Percentiles rank a stretch among this genome's conserved stretches.
phyloP scores from a whole-genome alignment of 2,797 vertebrate species.

The Paguma larvata region DNA sequence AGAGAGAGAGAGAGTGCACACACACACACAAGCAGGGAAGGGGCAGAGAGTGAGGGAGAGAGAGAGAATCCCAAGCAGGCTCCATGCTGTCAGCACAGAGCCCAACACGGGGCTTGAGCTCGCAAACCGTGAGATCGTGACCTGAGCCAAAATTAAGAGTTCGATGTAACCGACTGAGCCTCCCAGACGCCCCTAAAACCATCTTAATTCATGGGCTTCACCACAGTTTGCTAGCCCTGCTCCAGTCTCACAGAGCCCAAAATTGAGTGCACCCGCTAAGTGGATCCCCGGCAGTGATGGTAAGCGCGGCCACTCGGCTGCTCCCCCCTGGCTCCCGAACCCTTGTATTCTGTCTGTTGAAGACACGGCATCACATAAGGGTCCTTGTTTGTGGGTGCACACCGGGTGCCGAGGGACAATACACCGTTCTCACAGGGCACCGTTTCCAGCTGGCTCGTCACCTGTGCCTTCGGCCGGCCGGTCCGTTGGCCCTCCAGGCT shows the following conservation, averaged over 20 bases:
- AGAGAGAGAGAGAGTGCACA: no score
- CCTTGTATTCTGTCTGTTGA: not conserved
- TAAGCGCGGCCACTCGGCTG: not conserved
- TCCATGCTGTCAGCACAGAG: no score
- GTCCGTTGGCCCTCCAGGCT: not conserved
- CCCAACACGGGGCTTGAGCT: no score
- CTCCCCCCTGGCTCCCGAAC: not conserved
- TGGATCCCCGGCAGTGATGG: not conserved
- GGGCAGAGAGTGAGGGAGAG: no score
- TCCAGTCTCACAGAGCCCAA: not conserved
- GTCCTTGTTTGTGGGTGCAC: not conserved
- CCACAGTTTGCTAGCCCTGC: not conserved
- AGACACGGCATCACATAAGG: not conserved
- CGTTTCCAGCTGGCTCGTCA: not conserved
- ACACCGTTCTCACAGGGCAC: no score
- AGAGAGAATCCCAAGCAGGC: no score
- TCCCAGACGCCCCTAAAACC: not conserved
- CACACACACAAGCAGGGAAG: no score
- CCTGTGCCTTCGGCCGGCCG: fast-evolving
- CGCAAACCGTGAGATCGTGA: no score
- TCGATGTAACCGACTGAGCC: no score
- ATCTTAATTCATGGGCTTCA: not conserved
- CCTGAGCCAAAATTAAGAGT: no score
- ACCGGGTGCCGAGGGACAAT: not conserved
- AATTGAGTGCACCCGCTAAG: not conserved